phyloP scores from a whole-genome alignment of 2,888 invertebrate genomes.

The Girardia tigrina region DNA sequence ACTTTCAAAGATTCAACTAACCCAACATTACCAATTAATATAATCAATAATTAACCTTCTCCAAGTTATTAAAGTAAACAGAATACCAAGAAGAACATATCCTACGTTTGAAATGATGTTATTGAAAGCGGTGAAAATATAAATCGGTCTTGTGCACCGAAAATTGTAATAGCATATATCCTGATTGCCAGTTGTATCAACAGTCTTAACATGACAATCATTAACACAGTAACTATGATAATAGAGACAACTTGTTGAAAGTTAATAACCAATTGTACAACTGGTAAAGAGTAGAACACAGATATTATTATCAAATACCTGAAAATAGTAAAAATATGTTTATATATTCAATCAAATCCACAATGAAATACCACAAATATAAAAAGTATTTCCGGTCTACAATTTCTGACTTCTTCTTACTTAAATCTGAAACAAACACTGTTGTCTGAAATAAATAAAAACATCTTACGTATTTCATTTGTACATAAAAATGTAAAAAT shows the following conservation, averaged over 20 bases:
- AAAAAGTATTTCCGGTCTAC: neutral
- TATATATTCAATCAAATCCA: neutral
- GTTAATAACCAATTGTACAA: neutral
- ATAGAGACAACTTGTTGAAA: neutral
- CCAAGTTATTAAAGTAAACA: conserved; percentile 63
- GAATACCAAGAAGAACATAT: conserved; percentile 64
- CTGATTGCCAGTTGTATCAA: conserved; percentile 65
- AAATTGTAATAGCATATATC: conserved; percentile 81
- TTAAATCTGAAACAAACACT: neutral
- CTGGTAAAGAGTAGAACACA: neutral
- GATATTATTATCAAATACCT: conserved; percentile 6
- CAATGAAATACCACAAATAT: neutral
- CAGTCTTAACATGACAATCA: neutral
- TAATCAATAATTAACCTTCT: conserved; percentile 52
- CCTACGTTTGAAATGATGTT: conserved; percentile 70
- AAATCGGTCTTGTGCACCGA: conserved; percentile 67
- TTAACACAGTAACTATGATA: neutral
- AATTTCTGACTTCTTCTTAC: neutral
- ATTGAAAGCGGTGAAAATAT: conserved; percentile 66
- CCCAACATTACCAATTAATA: no score
- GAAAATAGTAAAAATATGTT: neutral
- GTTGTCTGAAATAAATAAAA: conserved; percentile 2
- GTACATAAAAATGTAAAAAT: no score
- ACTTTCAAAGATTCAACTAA: no score
- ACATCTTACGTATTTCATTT: no score